Conservation (phyloP, 2,113 vertebrate species). For the Cyphomyrus plagiostoma region DNA sequence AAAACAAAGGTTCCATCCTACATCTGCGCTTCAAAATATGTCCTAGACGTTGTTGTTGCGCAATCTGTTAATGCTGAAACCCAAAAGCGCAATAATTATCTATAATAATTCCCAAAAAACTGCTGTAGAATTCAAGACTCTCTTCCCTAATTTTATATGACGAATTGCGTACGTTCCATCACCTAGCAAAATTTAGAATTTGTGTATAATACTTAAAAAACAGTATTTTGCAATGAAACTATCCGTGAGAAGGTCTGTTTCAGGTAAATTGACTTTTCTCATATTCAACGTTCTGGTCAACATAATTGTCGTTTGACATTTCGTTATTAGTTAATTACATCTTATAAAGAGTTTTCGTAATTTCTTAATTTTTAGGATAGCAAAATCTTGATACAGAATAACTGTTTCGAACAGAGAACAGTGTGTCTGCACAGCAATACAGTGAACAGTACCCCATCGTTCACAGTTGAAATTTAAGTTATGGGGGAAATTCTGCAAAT, state of each 20-base stretch:
- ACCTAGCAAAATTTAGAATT: not conserved
- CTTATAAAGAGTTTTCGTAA: not conserved
- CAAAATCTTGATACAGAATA: not conserved
- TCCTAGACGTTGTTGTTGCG: not conserved
- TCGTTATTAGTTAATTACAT: not conserved
- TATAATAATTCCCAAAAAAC: not conserved
- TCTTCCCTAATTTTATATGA: not conserved
- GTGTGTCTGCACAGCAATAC: not conserved
- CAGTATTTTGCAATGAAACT: not conserved
- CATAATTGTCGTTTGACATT: not conserved
- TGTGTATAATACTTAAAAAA: not conserved
- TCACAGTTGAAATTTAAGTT: not conserved
- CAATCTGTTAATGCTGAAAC: not conserved
- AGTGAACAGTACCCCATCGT: not conserved
- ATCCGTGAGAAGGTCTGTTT: not conserved
- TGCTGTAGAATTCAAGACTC: not conserved
- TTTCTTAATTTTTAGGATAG: not conserved
- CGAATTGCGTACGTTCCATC: not conserved
- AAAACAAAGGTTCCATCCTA: not conserved
- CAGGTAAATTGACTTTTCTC: not conserved
- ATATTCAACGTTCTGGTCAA: not conserved
- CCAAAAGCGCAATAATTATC: not conserved
- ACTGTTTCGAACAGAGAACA: not conserved
- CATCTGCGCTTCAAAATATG: not conserved
- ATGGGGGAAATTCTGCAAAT: constrained; percentile 19